Base-by-base conservation (phyloP, 1,140 invertebrate genomes). In the Meloidogyne floridensis region DNA sequence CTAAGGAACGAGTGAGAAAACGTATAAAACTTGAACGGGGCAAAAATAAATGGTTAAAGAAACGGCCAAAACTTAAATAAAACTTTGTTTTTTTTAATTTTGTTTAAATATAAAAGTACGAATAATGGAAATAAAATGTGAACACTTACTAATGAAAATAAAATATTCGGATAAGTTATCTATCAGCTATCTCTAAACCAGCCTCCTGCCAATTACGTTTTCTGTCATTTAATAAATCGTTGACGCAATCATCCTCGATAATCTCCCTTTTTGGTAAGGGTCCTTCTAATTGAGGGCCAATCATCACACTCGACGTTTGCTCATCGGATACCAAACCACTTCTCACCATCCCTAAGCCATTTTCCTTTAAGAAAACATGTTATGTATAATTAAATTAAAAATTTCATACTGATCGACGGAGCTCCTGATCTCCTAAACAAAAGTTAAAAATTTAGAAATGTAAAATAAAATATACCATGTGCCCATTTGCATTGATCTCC, bases 171-270 rank as follows among this genome's bases (percentile, higher is more conserved):
- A 47, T 47, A 47, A 47, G 47, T 74, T 74, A 47, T 54, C 18
- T 54, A 13, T 54, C 53, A 5, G 13, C 72, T n/a, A 74, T 74
- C 13, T 79, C 77, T 18, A 79, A 13, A 6, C 77, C 77, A 10
- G 77, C 77, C 18, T 79, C 77, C n/a, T 79, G 54, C 47, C 77
- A 72, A 53, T 79, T 79, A n/a, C 77, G 54, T 51, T 79, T 79
- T 47, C n/a, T 69, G 65, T 51, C 32, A 11, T 77, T 54, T 79
- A 65, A 18, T 70, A 18, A 11, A n/a, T 47, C 51, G 7, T 42
- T 72, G 18, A 32, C 11, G n/a, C 20, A 42, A 13, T 20, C 65
- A 5, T 10, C 4, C 9, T 56, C 75, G 7, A 15, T 71, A 7
- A 3, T 18, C 32, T n/a, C 77, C 15, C 32, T n/a, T 71, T 69